Percentiles rank a stretch among this genome's conserved stretches.
Evolutionary conservation across 1,140 invertebrate species (phyloP).

Genomic region (Carposina sasakii): DNA sequence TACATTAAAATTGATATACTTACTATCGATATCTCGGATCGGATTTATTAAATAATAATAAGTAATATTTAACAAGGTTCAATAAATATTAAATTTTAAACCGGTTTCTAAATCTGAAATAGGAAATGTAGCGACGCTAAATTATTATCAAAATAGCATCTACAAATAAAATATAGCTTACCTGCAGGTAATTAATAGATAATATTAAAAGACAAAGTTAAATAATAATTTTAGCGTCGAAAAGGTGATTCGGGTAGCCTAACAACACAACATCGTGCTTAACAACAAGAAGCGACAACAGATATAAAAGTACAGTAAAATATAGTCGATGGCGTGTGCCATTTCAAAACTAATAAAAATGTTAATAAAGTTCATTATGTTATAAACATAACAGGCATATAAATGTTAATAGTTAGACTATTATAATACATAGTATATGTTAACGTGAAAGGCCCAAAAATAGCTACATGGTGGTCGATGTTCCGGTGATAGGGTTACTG

Average conservation of each 20-base stretch:
- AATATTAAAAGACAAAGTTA: constrained; percentile 10
- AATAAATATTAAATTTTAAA: no score
- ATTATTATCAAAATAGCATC: no score
- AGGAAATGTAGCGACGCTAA: no score
- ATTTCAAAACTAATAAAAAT: constrained; percentile 53
- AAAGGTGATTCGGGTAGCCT: constrained; percentile 50
- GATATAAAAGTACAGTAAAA: constrained; percentile 63
- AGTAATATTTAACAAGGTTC: no score
- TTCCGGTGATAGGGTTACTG: constrained; percentile 66
- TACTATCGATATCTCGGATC: no score
- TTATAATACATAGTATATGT: constrained; percentile 71
- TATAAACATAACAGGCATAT: constrained; percentile 73
- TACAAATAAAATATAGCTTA: no score
- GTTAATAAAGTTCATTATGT: constrained; percentile 71
- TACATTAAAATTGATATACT: no score
- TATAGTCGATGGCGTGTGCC: constrained; percentile 72
- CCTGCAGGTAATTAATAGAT: no score
- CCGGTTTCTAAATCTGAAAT: no score
- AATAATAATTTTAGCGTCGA: constrained; percentile 48
- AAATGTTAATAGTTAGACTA: constrained; percentile 73
- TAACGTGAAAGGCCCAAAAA: constrained; percentile 71
- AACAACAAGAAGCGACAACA: constrained; percentile 68
- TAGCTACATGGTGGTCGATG: constrained; percentile 70
- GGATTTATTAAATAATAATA: no score
- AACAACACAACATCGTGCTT: constrained; percentile 61